phyloP scores from a whole-genome alignment of 2,797 vertebrate genomes.

The Carapus acus region DNA sequence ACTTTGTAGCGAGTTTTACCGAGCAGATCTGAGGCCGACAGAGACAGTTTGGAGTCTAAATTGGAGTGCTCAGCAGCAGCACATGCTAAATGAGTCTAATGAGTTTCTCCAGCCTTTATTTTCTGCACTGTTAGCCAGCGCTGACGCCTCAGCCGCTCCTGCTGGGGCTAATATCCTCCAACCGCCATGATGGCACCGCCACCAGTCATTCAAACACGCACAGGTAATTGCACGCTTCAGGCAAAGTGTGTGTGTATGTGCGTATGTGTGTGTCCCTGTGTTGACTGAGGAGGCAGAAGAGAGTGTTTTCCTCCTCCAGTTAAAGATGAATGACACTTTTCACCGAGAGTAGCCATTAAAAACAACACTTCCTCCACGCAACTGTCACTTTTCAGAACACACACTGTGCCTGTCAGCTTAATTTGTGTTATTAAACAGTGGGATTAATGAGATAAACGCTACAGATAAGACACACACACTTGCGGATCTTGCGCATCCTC shows the following conservation, averaged over 20 bases:
- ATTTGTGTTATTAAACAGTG: too few species aligned
- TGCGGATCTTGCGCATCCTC: too few species aligned
- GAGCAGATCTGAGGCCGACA: slow-evolving; percentile 49
- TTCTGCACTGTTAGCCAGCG: slow-evolving; percentile 73
- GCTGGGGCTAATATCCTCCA: slow-evolving; percentile 66
- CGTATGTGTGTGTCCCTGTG: slow-evolving; percentile 16
- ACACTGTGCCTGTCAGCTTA: slow-evolving; percentile 7
- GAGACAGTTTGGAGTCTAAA: slow-evolving; percentile 53
- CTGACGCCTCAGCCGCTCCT: slow-evolving; percentile 57
- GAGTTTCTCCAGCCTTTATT: slow-evolving; percentile 70
- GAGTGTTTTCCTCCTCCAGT: slow-evolving; percentile 19
- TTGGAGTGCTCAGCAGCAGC: slow-evolving; percentile 52
- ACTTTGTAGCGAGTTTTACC: slow-evolving; percentile 43
- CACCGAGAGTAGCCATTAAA: neutral
- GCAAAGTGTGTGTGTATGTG: slow-evolving; percentile 33
- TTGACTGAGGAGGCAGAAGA: slow-evolving; percentile 12
- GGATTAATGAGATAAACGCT: too few species aligned
- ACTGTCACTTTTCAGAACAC: neutral
- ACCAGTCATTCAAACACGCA: slow-evolving; percentile 53
- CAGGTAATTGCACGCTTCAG: slow-evolving; percentile 66
- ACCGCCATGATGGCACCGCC: slow-evolving; percentile 57
- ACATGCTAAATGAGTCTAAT: slow-evolving; percentile 63
- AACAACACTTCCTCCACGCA: neutral
- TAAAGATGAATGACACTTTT: slow-evolving; percentile 12
- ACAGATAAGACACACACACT: slow-evolving; percentile 5